Percentiles rank a stretch among this genome's conserved stretches.
Evolutionary conservation across 2,888 invertebrate species (phyloP).

Genomic region (Elmis aenea): DNA sequence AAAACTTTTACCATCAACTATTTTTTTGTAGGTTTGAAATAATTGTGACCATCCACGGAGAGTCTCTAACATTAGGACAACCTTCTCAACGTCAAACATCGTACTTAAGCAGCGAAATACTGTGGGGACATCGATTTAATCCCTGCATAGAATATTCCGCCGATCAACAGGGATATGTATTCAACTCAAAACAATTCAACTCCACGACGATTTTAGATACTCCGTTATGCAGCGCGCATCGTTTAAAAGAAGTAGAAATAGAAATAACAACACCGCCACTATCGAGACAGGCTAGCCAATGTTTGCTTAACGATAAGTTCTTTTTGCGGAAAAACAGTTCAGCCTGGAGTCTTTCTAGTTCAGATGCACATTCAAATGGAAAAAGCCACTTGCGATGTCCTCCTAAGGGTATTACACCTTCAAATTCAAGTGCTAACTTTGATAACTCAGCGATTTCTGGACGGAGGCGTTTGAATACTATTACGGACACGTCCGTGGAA

Average conservation of each 20-base stretch:
- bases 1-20: neutral
- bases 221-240: conserved; percentile 83
- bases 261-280: too few species aligned
- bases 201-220: conserved; percentile 64
- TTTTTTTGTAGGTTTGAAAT: conserved; percentile 64
- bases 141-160: conserved; percentile 51
- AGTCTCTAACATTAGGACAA: conserved; percentile 72
- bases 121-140: conserved; percentile 78
- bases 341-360: too few species aligned
- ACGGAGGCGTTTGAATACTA: too few species aligned
- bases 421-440: too few species aligned
- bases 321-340: too few species aligned
- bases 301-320: too few species aligned
- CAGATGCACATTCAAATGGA: too few species aligned
- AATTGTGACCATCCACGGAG: conserved; percentile 76
- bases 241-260: conserved; percentile 60
- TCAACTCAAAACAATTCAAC: conserved; percentile 62
- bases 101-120: conserved; percentile 72
- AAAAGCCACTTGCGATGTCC: too few species aligned
- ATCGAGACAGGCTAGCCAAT: too few species aligned
- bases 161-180: conserved; percentile 53
- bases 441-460: too few species aligned
- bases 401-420: too few species aligned
- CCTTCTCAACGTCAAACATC: conserved; percentile 71
- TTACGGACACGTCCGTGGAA: too few species aligned